These are phyloP conservation scores for Uropetala carovei DNA, from an alignment of 2,888 invertebrate species.

Conservation along the genomic window DNA sequence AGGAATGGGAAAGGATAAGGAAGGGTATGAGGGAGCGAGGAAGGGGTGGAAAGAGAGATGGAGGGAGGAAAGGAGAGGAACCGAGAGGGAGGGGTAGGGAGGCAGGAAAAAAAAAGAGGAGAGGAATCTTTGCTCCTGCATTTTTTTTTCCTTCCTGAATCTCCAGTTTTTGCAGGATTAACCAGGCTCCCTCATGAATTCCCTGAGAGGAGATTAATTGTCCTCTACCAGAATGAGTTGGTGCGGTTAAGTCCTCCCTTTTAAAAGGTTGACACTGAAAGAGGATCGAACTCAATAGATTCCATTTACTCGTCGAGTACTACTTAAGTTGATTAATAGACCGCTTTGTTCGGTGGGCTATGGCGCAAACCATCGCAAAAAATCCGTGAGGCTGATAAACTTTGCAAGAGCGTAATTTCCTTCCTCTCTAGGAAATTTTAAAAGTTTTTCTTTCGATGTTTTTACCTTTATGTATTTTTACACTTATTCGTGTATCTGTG, in stretches of 20 bases:
- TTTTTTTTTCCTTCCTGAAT: not conserved
- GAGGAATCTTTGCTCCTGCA: not conserved
- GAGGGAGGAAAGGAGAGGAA: not conserved
- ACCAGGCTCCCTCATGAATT: conserved; percentile 8
- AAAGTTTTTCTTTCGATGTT: not conserved
- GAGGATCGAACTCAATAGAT: not conserved
- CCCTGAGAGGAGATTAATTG: conserved; percentile 41
- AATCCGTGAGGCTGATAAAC: not conserved
- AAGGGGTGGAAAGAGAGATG: not conserved
- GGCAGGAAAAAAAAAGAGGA: not conserved
- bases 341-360: not conserved
- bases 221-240: conserved; percentile 15
- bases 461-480: no score
- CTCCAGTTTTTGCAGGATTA: conserved; percentile 49
- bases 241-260: conserved; percentile 7
- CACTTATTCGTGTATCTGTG: no score
- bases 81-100: not conserved
- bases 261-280: not conserved
- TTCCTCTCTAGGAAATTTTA: not conserved
- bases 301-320: not conserved
- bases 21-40: not conserved
- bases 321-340: conserved; percentile 44
- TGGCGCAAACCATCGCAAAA: not conserved
- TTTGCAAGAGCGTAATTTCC: not conserved
- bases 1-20: not conserved